phyloP scores from a whole-genome alignment of 2,888 invertebrate genomes.

The Himalopsyche japonica region DNA sequence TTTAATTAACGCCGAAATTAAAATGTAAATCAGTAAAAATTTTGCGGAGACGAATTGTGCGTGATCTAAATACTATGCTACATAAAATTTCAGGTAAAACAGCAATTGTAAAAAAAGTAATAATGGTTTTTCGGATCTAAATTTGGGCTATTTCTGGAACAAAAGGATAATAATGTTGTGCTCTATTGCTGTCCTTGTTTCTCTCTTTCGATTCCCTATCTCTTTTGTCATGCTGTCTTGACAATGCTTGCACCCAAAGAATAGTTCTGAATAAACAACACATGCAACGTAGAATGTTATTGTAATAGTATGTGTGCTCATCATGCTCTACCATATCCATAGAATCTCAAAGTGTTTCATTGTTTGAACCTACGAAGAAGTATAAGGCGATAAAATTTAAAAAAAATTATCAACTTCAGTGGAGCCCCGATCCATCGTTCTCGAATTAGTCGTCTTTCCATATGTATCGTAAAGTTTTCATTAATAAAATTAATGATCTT shows the following conservation, averaged over 20 bases:
- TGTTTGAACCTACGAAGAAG: too few relatives aligned
- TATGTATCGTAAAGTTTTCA: too few relatives aligned
- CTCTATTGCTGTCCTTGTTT: slow-evolving; percentile 2
- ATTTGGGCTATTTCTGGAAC: slow-evolving; percentile 34
- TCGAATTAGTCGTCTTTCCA: too few relatives aligned
- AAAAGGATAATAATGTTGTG: slow-evolving; percentile 16
- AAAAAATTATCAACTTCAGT: too few relatives aligned
- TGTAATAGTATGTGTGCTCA: background rate
- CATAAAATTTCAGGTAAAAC: slow-evolving; percentile 23
- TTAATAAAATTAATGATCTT: too few relatives aligned
- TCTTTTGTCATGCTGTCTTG: slow-evolving; percentile 32
- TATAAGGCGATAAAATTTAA: too few relatives aligned
- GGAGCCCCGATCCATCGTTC: too few relatives aligned
- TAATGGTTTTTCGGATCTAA: slow-evolving; percentile 37
- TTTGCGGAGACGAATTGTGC: background rate
- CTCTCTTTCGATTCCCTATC: slow-evolving; percentile 9
- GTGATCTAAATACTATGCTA: background rate
- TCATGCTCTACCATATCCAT: background rate
- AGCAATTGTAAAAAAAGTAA: slow-evolving; percentile 29
- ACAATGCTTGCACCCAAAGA: slow-evolving; percentile 36
- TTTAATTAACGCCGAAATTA: too few relatives aligned
- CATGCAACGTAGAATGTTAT: background rate
- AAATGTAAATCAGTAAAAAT: background rate
- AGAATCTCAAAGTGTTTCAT: too few relatives aligned
- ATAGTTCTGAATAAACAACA: slow-evolving; percentile 38